A percentile compares a stretch with the other conserved stretches of the same genome.
Conservation (phyloP, 1,140 invertebrate genomes). For the Araneus ventricosus region DNA sequence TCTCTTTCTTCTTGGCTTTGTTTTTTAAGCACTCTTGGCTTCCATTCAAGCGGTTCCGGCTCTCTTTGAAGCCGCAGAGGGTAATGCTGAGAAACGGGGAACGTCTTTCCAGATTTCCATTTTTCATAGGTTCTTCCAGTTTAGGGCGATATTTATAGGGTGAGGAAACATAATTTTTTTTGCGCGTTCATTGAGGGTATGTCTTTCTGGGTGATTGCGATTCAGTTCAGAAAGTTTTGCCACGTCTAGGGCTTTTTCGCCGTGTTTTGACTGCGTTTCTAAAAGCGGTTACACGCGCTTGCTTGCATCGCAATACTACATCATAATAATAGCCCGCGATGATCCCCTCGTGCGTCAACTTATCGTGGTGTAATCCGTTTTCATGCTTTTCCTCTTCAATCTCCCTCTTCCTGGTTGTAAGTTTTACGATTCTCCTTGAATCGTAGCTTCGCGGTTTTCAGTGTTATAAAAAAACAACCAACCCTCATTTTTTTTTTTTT, state of each 20-base stretch:
- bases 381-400: neutral
- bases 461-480: too few species aligned
- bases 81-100: neutral
- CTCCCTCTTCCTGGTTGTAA: neutral
- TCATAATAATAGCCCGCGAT: slow-evolving; percentile 14
- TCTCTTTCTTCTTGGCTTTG: slow-evolving; percentile 33
- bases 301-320: neutral
- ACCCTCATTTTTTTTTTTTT: too few species aligned
- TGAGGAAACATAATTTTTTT: slow-evolving; percentile 43
- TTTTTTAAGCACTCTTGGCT: slow-evolving; percentile 51
- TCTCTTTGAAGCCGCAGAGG: slow-evolving; percentile 30
- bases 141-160: slow-evolving; percentile 34
- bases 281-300: neutral
- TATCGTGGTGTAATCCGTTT: slow-evolving; percentile 30
- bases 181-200: slow-evolving; percentile 17
- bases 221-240: slow-evolving; percentile 3
- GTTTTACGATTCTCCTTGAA: neutral
- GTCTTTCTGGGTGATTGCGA: slow-evolving; percentile 30
- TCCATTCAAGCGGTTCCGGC: slow-evolving; percentile 15
- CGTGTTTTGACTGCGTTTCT: slow-evolving; percentile 21
- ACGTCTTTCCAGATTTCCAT: slow-evolving; percentile 53
- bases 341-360: neutral
- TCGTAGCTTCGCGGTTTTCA: neutral
- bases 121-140: neutral
- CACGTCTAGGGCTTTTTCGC: neutral